Evolutionary conservation across 1,140 invertebrate genomes (phyloP), one percentile per base, ranked within the genome.

Genomic region (Drosophila auraria): DNA sequence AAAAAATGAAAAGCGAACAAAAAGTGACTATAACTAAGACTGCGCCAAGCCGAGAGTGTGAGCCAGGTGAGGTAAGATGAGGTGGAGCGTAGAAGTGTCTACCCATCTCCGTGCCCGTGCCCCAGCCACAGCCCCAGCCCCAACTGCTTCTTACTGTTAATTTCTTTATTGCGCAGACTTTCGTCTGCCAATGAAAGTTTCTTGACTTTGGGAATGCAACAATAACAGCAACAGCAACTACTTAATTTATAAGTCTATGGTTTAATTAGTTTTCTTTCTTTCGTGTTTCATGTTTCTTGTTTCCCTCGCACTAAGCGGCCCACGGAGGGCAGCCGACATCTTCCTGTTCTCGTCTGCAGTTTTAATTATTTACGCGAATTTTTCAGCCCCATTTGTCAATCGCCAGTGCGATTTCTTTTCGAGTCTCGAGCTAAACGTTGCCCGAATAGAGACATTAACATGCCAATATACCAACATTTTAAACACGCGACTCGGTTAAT

Each of bases 151-250:
- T 83, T 75, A 82, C 78, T 81, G 78, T 89, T 89, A 83, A 81
- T 89, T 87, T 89, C 81, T 84, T 84, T 81, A 84, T 75, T 72
- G 82, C 70, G 42, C 62, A 66, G 68, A 89, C 84, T 90, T 90
- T 90, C 81, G 86, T 84, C 86, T 81, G 70, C 58, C 50, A 89
- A 89, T 74, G 84, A 89, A 87, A 89, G 80, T 89, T 89, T 89
- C 78, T 84, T 84, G 69, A 72, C 76, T 72, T 68, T 57, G 65
- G 61, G 45, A 57, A 50, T 65, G 77, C 81, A 83, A 40, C 75
- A 82, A 76, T 69, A 79, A 47, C 53, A 66, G 57, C 57, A 57
- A 56, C 40, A 83, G 76, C 63, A 79, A 71, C 80, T 83, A 78
- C 69, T 78, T 87, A 79, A 87, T 84, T 84, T 87, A 89, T 87